These are phyloP conservation scores for Xanthia togata DNA, from an alignment of 2,888 invertebrate species.

Conservation along the genomic window DNA sequence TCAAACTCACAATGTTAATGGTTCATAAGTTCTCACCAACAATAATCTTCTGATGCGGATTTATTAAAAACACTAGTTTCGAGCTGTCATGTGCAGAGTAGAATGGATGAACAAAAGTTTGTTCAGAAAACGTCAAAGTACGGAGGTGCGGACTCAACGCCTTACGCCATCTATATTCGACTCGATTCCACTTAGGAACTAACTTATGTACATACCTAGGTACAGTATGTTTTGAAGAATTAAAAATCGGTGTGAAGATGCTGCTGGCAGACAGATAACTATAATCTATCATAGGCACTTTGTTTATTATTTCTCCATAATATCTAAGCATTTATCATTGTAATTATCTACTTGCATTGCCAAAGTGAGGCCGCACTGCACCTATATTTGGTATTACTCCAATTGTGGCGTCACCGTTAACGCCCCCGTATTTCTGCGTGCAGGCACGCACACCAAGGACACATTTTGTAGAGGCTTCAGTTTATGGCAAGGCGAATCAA, in stretches of 20 bases:
- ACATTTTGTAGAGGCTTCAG: no score
- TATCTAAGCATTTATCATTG: background rate
- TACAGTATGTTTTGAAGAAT: background rate
- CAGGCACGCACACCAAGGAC: no score
- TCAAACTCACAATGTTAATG: background rate
- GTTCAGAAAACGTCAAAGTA: background rate
- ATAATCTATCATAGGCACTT: background rate
- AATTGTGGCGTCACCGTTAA: no score
- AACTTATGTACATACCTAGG: background rate
- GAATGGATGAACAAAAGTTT: conserved; percentile 1
- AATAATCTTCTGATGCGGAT: background rate
- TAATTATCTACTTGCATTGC: background rate
- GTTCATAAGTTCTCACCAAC: background rate
- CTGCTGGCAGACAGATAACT: background rate
- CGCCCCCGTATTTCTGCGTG: background rate
- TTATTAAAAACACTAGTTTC: background rate
- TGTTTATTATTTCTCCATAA: background rate
- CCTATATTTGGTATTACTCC: background rate
- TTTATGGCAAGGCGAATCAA: background rate
- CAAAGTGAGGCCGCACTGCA: no score
- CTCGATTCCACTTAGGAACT: background rate
- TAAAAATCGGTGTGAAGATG: background rate
- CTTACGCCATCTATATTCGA: background rate
- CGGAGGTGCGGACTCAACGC: background rate
- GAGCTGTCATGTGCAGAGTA: background rate